Conservation (phyloP, 2,113 vertebrate genomes). For the Cyprinodon tularosa region DNA sequence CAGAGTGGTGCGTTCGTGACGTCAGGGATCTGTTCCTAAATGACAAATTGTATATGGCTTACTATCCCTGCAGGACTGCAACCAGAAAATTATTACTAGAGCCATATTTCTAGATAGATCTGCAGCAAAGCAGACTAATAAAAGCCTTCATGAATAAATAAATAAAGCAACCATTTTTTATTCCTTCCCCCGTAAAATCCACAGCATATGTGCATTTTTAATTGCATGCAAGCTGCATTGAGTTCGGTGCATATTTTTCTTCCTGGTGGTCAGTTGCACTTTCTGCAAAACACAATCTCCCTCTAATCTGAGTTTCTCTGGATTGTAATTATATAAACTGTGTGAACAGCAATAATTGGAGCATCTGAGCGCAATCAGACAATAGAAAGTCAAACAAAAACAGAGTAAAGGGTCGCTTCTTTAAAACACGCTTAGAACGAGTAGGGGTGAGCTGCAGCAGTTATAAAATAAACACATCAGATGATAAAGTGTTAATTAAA, state of each 20-base stretch:
- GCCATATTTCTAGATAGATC: neutral
- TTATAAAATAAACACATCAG: neutral
- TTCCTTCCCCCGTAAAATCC: neutral
- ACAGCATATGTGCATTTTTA: neutral
- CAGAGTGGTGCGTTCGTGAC: constrained; percentile 63
- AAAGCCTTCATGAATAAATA: neutral
- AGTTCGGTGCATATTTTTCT: neutral
- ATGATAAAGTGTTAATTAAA: neutral
- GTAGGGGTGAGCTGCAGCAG: neutral
- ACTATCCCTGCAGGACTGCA: neutral
- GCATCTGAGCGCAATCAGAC: neutral
- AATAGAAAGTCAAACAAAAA: constrained; percentile 22
- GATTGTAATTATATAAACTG: neutral
- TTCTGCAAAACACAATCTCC: neutral
- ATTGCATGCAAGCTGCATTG: too few relatives aligned
- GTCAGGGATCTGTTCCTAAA: constrained; percentile 38
- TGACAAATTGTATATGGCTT: neutral
- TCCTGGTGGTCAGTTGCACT: neutral
- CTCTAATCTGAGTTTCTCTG: neutral
- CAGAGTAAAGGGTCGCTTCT: neutral
- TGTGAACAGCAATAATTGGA: neutral
- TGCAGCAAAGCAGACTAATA: too few relatives aligned
- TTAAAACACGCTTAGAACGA: neutral
- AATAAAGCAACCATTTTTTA: neutral
- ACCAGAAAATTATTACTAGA: neutral